Percentiles rank a stretch among this genome's conserved stretches.
phyloP scores from a whole-genome alignment of 2,888 invertebrate genomes.

The Amphiduros pacificus region DNA sequence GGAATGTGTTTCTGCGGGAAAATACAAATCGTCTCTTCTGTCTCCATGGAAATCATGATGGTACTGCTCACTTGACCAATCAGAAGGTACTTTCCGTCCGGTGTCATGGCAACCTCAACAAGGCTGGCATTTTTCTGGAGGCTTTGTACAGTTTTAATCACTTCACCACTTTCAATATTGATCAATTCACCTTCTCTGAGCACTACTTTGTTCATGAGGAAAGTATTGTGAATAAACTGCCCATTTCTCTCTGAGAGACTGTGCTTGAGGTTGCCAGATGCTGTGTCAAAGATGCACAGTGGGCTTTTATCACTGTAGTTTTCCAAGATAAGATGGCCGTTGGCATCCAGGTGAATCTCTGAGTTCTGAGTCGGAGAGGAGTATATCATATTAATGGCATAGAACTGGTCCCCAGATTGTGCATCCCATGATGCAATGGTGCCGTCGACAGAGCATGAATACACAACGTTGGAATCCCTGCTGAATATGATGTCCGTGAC shows the following conservation, averaged over 20 bases:
- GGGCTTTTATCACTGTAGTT: slow-evolving; percentile 19
- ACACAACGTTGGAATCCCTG: slow-evolving; percentile 23
- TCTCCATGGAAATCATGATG: slow-evolving; percentile 25
- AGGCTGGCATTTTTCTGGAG: slow-evolving; percentile 27
- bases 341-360: slow-evolving; percentile 12
- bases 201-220: slow-evolving; percentile 21
- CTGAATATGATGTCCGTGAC: slow-evolving; percentile 32
- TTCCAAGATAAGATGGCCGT: slow-evolving; percentile 28
- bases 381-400: slow-evolving; percentile 21
- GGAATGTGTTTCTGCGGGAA: slow-evolving; percentile 28
- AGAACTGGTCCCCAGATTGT: slow-evolving; percentile 26
- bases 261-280: slow-evolving; percentile 27
- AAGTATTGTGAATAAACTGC: slow-evolving; percentile 21
- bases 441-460: slow-evolving; percentile 30
- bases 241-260: slow-evolving; percentile 10
- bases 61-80: slow-evolving; percentile 27
- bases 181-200: slow-evolving; percentile 33
- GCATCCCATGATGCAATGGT: slow-evolving; percentile 33
- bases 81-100: slow-evolving; percentile 25
- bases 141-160: slow-evolving; percentile 26
- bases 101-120: slow-evolving; percentile 28
- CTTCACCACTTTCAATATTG: slow-evolving; percentile 27
- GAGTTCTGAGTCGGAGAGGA: slow-evolving; percentile 4
- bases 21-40: slow-evolving; percentile 2
- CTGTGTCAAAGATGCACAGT: slow-evolving; percentile 27